phyloP scores from a whole-genome alignment of 1,140 invertebrate genomes.

The Aradophagus sp. region DNA sequence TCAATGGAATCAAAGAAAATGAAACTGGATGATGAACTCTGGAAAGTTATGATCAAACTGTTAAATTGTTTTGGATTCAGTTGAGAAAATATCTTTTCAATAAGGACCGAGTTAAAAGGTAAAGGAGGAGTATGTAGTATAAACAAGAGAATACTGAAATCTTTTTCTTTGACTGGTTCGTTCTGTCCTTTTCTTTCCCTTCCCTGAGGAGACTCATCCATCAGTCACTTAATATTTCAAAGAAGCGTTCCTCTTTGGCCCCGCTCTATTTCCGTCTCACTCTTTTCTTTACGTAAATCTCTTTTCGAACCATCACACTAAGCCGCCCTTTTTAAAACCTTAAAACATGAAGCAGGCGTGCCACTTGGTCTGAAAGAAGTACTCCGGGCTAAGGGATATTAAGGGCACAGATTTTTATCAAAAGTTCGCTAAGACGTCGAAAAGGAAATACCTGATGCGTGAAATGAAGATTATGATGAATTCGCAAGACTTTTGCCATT shows the following conservation, averaged over 20 bases:
- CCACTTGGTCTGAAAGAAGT: conserved; percentile 64
- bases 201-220: conserved; percentile 70
- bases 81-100: too few relatives aligned
- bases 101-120: too few relatives aligned
- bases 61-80: too few relatives aligned
- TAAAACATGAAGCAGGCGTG: conserved; percentile 66
- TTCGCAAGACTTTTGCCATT: conserved; percentile 48
- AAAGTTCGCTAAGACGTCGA: conserved; percentile 45
- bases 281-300: conserved; percentile 41
- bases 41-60: too few relatives aligned
- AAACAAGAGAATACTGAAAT: conserved; percentile 56
- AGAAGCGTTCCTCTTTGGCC: conserved; percentile 58
- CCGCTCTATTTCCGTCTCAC: conserved; percentile 11
- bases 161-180: conserved; percentile 54
- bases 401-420: conserved; percentile 59
- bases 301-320: conserved; percentile 58
- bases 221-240: conserved; percentile 75
- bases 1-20: too few relatives aligned
- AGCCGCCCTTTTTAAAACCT: conserved; percentile 71
- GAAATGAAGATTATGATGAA: conserved; percentile 51
- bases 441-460: conserved; percentile 48
- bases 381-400: conserved; percentile 68
- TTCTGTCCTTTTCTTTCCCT: conserved; percentile 54
- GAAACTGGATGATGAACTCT: too few relatives aligned
- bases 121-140: conserved; percentile 23